Percentiles rank a stretch among this genome's conserved stretches.
Conservation (phyloP, 1,140 invertebrate species). For the Acyrthosiphon pisum region DNA sequence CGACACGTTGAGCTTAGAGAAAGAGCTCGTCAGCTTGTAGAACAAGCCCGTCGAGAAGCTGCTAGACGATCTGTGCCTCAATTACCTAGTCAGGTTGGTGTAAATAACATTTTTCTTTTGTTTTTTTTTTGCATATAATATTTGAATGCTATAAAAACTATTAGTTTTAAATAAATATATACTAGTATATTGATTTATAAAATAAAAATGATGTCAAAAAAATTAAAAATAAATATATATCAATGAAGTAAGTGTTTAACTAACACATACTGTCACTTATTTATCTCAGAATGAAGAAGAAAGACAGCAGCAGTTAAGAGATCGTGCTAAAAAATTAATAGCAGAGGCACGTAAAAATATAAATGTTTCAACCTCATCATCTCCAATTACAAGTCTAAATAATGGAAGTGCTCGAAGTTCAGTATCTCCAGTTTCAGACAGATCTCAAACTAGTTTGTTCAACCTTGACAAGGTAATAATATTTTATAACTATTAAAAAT, state of each 20-base stretch:
- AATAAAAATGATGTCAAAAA: not conserved
- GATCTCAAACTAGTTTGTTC: conserved; percentile 37
- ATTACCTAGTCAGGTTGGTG: conserved; percentile 66
- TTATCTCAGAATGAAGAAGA: conserved; percentile 75
- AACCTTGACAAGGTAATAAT: not conserved
- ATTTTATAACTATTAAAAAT: not conserved
- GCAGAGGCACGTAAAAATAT: conserved; percentile 80
- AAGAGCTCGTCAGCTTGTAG: conserved; percentile 86
- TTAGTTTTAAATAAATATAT: not conserved
- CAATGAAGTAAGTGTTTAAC: not conserved
- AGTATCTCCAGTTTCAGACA: conserved; percentile 31
- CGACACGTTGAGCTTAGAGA: conserved; percentile 87
- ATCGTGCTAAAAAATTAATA: conserved; percentile 87
- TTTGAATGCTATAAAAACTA: not conserved
- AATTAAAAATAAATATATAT: not conserved
- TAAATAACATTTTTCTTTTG: not conserved
- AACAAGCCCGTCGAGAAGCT: conserved; percentile 82
- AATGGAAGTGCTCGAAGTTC: conserved; percentile 26
- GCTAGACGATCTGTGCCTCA: conserved; percentile 62
- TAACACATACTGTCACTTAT: not conserved
- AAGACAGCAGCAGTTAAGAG: conserved; percentile 81
- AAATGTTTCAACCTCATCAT: conserved; percentile 56
- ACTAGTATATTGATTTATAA: not conserved
- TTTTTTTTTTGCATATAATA: not conserved
- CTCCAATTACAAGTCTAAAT: conserved; percentile 27